phyloP scores from a whole-genome alignment of 2,797 vertebrate genomes.

The Rhincodon typus region DNA sequence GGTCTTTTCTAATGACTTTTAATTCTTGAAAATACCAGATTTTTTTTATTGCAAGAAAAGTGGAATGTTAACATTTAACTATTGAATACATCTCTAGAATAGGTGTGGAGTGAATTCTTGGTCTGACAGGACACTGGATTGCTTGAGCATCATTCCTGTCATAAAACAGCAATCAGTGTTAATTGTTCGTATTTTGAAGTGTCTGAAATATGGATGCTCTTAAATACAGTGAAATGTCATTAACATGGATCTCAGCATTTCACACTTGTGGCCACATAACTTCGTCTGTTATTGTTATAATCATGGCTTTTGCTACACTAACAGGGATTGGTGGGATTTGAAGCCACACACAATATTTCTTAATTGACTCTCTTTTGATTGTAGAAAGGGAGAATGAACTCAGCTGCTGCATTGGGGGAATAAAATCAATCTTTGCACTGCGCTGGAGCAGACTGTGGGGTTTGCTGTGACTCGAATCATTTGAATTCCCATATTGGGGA shows the following conservation, averaged over 20 bases:
- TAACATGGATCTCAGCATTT: background rate
- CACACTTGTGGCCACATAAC: background rate
- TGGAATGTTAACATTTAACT: background rate
- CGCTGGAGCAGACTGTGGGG: background rate
- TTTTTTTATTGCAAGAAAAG: background rate
- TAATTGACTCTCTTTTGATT: background rate
- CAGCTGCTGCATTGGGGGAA: background rate
- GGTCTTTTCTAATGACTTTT: background rate
- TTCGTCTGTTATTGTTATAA: background rate
- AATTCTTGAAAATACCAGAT: background rate
- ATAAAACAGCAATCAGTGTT: background rate
- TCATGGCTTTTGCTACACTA: background rate
- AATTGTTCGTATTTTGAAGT: background rate
- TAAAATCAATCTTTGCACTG: background rate
- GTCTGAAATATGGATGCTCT: background rate
- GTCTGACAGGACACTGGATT: background rate
- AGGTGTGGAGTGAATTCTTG: background rate
- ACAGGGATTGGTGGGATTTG: background rate
- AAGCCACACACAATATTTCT: background rate
- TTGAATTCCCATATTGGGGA: conserved; percentile 25
- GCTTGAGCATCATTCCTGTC: background rate
- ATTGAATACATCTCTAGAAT: background rate
- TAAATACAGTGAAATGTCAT: background rate
- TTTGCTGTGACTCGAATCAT: background rate
- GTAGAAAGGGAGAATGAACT: background rate